Percentiles rank a stretch among this genome's conserved stretches.
These are phyloP conservation scores for Echeneis naucrates DNA, from an alignment of 2,797 vertebrate genomes.

Conservation along the genomic window DNA sequence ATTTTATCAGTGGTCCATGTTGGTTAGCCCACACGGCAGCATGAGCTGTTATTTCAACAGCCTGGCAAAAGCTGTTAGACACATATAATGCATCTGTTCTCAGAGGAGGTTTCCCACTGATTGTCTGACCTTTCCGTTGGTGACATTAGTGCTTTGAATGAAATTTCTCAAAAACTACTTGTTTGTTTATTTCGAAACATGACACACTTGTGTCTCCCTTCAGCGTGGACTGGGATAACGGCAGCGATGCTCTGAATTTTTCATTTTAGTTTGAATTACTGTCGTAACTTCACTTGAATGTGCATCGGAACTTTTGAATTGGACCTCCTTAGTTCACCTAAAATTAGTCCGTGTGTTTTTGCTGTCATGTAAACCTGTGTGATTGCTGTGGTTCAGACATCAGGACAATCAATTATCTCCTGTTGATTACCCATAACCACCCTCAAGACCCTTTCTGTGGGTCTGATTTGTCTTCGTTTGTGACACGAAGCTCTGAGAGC, in stretches of 20 bases:
- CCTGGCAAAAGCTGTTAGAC: too few species aligned
- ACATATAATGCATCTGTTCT: not conserved
- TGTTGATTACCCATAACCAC: slow-evolving; percentile 34
- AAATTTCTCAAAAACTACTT: not conserved
- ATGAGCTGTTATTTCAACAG: too few species aligned
- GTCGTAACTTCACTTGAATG: not conserved
- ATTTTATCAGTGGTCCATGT: too few species aligned
- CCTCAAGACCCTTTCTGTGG: slow-evolving; percentile 10
- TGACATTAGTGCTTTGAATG: not conserved
- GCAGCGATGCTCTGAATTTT: not conserved
- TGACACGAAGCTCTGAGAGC: not conserved
- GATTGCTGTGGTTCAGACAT: not conserved
- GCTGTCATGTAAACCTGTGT: not conserved
- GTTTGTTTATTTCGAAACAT: not conserved
- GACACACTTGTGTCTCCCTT: not conserved
- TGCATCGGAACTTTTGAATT: not conserved
- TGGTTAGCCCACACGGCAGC: too few species aligned
- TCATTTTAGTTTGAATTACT: not conserved
- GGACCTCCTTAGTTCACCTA: not conserved
- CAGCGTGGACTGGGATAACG: not conserved
- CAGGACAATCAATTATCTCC: slow-evolving; percentile 32
- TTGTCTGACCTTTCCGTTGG: not conserved
- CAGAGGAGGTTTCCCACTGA: not conserved
- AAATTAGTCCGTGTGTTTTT: slow-evolving; percentile 1
- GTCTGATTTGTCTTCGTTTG: slow-evolving; percentile 18